Conservation (phyloP, 2,888 invertebrate genomes). For the Lithosia quadra region DNA sequence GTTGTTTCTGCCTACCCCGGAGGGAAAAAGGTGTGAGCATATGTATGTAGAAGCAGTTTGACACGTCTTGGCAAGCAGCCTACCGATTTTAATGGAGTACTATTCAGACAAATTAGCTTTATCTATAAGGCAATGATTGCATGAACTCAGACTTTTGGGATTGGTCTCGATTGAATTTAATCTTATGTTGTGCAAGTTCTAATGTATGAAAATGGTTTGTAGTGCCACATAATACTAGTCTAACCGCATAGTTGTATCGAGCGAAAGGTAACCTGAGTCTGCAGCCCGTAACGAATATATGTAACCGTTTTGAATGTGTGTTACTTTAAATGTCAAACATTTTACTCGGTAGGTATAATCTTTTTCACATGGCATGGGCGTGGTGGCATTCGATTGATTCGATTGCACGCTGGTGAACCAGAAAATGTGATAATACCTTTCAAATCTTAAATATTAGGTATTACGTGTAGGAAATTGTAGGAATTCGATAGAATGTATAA, state of each 20-base stretch:
- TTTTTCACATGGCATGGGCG: background rate
- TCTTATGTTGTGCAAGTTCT: constrained; percentile 5
- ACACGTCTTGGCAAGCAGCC: too few relatives aligned
- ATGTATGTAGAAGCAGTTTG: too few relatives aligned
- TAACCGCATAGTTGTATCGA: background rate
- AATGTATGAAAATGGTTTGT: background rate
- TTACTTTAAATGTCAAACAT: constrained; percentile 24
- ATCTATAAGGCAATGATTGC: background rate
- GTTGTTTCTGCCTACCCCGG: too few relatives aligned
- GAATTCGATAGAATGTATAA: too few relatives aligned
- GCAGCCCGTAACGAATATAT: constrained; percentile 19
- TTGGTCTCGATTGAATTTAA: background rate
- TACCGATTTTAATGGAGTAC: too few relatives aligned
- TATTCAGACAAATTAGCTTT: too few relatives aligned
- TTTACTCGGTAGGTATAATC: constrained; percentile 1
- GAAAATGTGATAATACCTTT: background rate
- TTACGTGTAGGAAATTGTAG: too few relatives aligned
- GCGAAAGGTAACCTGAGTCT: constrained; percentile 21
- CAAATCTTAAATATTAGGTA: background rate
- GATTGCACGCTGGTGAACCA: background rate
- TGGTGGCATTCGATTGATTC: background rate
- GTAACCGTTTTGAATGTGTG: constrained; percentile 16
- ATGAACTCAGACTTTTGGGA: background rate
- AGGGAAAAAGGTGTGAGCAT: too few relatives aligned
- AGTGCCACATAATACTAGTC: constrained; percentile 7